phyloP scores from a whole-genome alignment of 2,113 vertebrate species.

The Odontesthes bonariensis region DNA sequence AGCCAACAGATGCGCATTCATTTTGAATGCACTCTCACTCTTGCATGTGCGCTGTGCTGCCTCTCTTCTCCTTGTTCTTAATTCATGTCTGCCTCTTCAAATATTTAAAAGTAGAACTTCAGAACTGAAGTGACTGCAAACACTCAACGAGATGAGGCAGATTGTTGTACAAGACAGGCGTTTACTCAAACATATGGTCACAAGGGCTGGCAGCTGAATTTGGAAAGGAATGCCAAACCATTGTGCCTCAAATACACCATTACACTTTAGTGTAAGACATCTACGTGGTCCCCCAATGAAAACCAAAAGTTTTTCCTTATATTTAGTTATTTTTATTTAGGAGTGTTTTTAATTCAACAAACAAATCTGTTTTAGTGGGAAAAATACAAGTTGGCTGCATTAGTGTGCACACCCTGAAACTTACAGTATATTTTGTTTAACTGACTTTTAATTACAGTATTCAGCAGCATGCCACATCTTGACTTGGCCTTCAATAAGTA shows the following conservation, averaged over 20 bases:
- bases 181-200: conserved; percentile 57
- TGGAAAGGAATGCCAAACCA: conserved; percentile 2
- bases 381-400: too few species aligned
- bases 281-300: background rate
- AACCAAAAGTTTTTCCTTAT: background rate
- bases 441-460: too few species aligned
- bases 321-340: too few species aligned
- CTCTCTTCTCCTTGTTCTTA: conserved; percentile 45
- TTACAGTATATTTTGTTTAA: too few species aligned
- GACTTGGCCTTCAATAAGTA: too few species aligned
- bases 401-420: too few species aligned
- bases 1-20: conserved; percentile 39
- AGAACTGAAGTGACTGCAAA: conserved; percentile 65
- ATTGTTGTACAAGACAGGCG: conserved; percentile 48
- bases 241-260: background rate
- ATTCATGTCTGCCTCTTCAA: conserved; percentile 65
- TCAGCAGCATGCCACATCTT: too few species aligned
- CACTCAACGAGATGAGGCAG: conserved; percentile 30
- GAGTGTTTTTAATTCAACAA: too few species aligned
- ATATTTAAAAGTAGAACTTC: conserved; percentile 70
- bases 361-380: too few species aligned
- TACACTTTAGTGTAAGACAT: background rate
- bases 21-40: conserved; percentile 56
- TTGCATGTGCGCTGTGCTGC: conserved; percentile 27
- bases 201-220: background rate